These are phyloP conservation scores for Globodera ellingtonae DNA, from an alignment of 1,140 invertebrate genomes.

Conservation along the genomic window DNA sequence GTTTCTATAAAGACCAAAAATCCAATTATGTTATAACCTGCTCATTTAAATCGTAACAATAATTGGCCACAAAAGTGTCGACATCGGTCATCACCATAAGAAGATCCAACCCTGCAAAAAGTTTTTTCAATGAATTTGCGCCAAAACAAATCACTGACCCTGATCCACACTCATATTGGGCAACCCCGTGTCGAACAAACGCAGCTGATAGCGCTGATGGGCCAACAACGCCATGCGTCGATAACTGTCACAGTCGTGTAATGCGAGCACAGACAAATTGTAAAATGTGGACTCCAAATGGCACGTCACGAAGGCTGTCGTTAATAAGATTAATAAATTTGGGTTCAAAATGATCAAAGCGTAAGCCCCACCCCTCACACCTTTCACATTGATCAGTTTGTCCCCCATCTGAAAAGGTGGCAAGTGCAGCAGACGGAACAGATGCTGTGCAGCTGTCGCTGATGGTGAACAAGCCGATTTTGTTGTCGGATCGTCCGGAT, in stretches of 20 bases:
- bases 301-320: constrained; percentile 30
- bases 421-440: constrained; percentile 34
- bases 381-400: constrained; percentile 32
- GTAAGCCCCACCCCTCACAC: neutral
- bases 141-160: constrained; percentile 69
- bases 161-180: constrained; percentile 91
- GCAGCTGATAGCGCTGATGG: constrained; percentile 79
- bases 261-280: constrained; percentile 91
- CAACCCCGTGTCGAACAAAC: constrained; percentile 80
- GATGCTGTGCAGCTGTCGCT: neutral
- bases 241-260: constrained; percentile 96
- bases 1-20: no score
- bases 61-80: constrained; percentile 88
- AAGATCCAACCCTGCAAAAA: constrained; percentile 76
- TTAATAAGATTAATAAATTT: neutral
- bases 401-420: constrained; percentile 24
- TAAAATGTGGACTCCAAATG: constrained; percentile 87
- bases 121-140: neutral
- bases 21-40: constrained; percentile 71
- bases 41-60: constrained; percentile 93
- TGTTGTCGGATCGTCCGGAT: constrained; percentile 16
- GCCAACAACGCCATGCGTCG: constrained; percentile 92
- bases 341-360: neutral
- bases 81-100: constrained; percentile 97
- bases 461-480: neutral